Evolutionary conservation across 2,113 vertebrate genomes (phyloP).

Genomic region (Heterochromis multidens): DNA sequence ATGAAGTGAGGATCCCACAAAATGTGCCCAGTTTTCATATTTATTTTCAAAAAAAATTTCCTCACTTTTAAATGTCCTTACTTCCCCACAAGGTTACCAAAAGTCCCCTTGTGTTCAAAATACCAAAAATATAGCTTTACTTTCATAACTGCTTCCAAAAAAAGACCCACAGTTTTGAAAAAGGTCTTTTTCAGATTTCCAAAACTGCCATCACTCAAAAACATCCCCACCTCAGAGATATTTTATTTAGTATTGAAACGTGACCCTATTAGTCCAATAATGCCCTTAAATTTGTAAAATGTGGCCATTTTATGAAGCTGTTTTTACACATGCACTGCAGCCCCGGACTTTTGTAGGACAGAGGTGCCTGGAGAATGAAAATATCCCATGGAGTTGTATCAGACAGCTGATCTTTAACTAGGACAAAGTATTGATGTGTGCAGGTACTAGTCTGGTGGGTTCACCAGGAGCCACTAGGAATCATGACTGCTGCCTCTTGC

Average conservation of each 20-base stretch:
- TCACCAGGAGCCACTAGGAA: neutral
- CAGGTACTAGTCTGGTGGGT: neutral
- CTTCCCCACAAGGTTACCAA: neutral
- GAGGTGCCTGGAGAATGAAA: neutral
- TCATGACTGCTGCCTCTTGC: neutral
- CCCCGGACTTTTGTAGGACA: neutral
- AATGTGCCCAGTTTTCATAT: neutral
- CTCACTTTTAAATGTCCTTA: neutral
- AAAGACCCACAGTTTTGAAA: neutral
- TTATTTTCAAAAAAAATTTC: neutral
- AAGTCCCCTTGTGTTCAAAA: neutral
- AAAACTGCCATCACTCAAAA: neutral
- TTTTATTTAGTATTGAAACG: neutral
- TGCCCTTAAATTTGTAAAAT: neutral
- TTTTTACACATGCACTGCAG: neutral
- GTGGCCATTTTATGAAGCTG: neutral
- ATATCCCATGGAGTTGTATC: neutral
- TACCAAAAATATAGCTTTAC: neutral
- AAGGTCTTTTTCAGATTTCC: neutral
- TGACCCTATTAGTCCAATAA: neutral
- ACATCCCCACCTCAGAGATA: neutral
- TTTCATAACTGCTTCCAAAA: neutral
- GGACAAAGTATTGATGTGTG: neutral
- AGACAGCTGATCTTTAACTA: neutral
- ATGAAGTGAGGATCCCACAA: neutral